These are phyloP conservation scores for Muscicapa adusta DNA, from an alignment of 2,113 vertebrate species.

Conservation along the genomic window DNA sequence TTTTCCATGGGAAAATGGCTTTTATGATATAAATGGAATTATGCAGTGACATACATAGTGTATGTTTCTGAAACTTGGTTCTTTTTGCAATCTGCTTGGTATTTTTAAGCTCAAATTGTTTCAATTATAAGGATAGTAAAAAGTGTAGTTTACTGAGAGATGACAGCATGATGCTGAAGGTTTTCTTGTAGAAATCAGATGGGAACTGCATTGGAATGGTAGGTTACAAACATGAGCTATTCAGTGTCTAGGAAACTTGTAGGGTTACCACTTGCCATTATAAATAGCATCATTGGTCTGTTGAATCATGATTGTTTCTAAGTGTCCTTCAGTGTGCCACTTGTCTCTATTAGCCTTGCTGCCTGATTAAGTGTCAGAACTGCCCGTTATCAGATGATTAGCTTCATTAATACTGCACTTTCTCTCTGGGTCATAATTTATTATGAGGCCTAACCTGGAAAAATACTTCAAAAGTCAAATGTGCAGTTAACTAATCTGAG, in stretches of 20 bases:
- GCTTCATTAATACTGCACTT: background rate
- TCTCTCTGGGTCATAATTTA: constrained; percentile 24
- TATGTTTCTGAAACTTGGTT: background rate
- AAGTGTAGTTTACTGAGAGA: background rate
- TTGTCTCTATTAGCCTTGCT: constrained; percentile 30
- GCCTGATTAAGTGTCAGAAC: constrained; percentile 54
- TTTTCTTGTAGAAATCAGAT: background rate
- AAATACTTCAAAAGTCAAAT: background rate
- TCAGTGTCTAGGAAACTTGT: constrained; percentile 1
- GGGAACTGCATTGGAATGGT: background rate
- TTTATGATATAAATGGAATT: background rate
- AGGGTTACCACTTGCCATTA: constrained; percentile 28
- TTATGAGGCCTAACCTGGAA: background rate
- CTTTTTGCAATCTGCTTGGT: background rate
- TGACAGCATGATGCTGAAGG: background rate
- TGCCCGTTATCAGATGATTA: constrained; percentile 44
- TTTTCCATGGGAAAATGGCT: background rate
- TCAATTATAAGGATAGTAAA: background rate
- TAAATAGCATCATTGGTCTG: background rate
- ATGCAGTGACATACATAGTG: background rate
- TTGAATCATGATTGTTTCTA: constrained; percentile 22
- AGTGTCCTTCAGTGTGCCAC: constrained; percentile 15
- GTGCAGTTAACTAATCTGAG: background rate
- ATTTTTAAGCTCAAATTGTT: background rate
- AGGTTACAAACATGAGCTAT: background rate